phyloP scores from a whole-genome alignment of 1,140 invertebrate species.

The Megalonaias nervosa region DNA sequence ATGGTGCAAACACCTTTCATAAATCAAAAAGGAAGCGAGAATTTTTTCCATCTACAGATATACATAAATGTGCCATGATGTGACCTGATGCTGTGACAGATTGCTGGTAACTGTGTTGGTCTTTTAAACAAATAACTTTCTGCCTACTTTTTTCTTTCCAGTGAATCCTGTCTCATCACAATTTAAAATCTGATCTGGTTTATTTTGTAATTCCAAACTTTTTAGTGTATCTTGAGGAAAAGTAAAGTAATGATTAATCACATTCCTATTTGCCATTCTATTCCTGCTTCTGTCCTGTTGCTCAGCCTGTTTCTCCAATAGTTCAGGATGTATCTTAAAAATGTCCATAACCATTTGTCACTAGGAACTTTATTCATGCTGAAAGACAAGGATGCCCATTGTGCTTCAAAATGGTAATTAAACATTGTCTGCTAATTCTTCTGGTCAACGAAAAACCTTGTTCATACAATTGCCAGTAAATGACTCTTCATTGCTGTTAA shows the following conservation, averaged over 20 bases:
- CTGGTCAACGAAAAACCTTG: conserved; percentile 2
- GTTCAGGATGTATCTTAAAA: conserved; percentile 4
- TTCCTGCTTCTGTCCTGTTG: background rate
- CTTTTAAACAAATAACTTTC: too few relatives aligned
- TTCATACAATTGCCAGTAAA: background rate
- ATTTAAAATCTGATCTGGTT: conserved; percentile 9
- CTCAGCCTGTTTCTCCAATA: background rate
- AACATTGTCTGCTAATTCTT: background rate
- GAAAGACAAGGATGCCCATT: background rate
- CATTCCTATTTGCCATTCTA: conserved; percentile 1
- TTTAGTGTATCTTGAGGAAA: background rate
- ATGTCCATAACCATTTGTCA: conserved; percentile 13
- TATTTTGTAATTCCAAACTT: background rate
- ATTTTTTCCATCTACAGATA: too few relatives aligned
- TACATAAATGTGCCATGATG: too few relatives aligned
- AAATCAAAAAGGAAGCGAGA: too few relatives aligned
- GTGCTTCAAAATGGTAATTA: background rate
- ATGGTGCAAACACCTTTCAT: too few relatives aligned
- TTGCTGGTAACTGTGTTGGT: too few relatives aligned
- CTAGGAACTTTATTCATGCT: conserved; percentile 4
- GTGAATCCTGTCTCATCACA: background rate
- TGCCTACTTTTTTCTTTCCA: background rate
- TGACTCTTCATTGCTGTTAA: background rate
- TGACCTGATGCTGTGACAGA: too few relatives aligned
- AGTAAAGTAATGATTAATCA: conserved; percentile 1